Percentiles rank a stretch among this genome's conserved stretches.
Evolutionary conservation across 2,113 vertebrate genomes (phyloP).

Genomic region (Smithornis capensis): DNA sequence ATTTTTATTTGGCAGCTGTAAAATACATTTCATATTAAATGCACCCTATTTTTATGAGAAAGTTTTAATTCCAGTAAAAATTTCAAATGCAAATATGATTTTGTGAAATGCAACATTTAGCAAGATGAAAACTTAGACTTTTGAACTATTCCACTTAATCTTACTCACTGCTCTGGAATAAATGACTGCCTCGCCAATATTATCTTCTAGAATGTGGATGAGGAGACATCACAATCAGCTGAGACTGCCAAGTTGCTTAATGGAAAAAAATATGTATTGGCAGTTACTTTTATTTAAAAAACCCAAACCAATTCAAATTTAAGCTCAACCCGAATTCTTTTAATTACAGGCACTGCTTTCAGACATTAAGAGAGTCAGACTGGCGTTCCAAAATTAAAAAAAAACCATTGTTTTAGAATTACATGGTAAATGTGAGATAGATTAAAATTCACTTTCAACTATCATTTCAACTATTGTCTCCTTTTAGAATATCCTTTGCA

Average conservation of each 20-base stretch:
- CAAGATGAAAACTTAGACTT: background rate
- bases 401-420: background rate
- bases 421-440: fast-evolving
- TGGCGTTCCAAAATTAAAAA: background rate
- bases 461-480: background rate
- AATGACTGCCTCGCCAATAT: background rate
- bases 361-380: background rate
- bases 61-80: background rate
- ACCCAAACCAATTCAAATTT: background rate
- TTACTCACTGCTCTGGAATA: background rate
- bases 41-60: background rate
- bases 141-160: background rate
- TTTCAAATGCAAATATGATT: background rate
- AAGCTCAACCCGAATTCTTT: background rate
- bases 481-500: background rate
- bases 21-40: background rate
- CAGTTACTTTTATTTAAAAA: background rate
- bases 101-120: background rate
- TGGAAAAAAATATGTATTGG: background rate
- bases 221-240: background rate
- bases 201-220: background rate
- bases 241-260: conserved; percentile 15
- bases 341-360: background rate
- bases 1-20: background rate
- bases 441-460: background rate